Evolutionary conservation across 2,113 vertebrate genomes (phyloP).

Genomic region (Albula goreensis): DNA sequence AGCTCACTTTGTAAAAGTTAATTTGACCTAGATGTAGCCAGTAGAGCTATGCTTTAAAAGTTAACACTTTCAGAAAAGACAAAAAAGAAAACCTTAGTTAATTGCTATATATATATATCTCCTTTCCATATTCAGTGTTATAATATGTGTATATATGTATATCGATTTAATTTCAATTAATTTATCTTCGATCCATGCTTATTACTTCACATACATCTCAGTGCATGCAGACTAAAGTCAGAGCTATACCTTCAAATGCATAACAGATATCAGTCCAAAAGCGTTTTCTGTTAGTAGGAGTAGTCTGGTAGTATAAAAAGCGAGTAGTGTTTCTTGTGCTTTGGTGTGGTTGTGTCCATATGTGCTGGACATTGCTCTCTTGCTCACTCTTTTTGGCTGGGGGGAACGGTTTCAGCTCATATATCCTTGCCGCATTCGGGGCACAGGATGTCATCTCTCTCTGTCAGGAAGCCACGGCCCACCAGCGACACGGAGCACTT

Average conservation of each 20-base stretch:
- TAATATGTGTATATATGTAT: not conserved
- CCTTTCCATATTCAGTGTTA: not conserved
- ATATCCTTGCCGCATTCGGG: slow-evolving; percentile 92
- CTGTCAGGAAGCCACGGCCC: slow-evolving; percentile 94
- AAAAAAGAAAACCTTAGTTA: not conserved
- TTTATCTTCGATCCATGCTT: not conserved
- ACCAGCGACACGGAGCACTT: slow-evolving; percentile 94
- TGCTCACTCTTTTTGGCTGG: not conserved
- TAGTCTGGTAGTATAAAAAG: not conserved
- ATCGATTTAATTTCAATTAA: not conserved
- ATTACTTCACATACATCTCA: not conserved
- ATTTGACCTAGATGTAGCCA: not conserved
- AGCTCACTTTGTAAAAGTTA: not conserved
- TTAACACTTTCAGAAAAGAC: not conserved
- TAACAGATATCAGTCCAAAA: not conserved
- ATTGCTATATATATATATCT: not conserved
- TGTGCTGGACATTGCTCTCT: not conserved
- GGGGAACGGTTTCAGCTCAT: not conserved
- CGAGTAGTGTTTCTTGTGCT: not conserved
- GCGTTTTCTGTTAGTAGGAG: not conserved
- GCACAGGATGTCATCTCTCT: slow-evolving; percentile 93
- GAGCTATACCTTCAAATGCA: not conserved
- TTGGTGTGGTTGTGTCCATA: not conserved
- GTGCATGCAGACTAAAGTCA: not conserved
- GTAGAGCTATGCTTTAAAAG: not conserved